Evolutionary conservation across 2,888 invertebrate species (phyloP), one percentile per base, ranked within the genome.

Genomic region (Troides helena): DNA sequence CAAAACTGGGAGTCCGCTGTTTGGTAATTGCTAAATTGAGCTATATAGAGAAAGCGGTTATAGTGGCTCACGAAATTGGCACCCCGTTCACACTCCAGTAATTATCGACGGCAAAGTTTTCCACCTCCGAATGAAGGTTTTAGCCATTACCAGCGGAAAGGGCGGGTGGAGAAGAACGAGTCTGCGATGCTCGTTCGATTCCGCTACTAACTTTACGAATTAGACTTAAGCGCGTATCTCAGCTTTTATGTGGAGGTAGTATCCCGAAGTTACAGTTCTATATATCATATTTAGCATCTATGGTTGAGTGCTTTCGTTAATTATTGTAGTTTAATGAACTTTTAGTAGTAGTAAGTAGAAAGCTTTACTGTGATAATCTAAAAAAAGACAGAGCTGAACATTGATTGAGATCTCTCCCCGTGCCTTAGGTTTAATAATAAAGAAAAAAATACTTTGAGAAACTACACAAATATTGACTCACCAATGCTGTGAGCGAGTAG

Each of bases 101-200:
- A 89, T 88, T 88, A 88, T 85, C 83, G 85, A 76, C 84, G 84
- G 81, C 73, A 76, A 89, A 89, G 85, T 89, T 89, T 85, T 80
- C 81, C 81, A 83, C 82, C 84, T 78, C 79, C 77, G 79, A 85
- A 83, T 80, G 74, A 78, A 78, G 77, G 83, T 81, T 82, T 80
- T 77, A 79, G 74, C 84, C 80, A 84, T 85, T 85, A 85, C 81
- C 79, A 77, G 79, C 78, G 78, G 76, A 81, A 46, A 81, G 81
- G 80, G 75, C 74, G 70, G 71, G 70, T 71, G 67, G 72, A 61
- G 70, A 71, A 62, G 61, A 67, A 63, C 65, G 60, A 61, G 70
- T 74, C 71, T 69, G 74, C 74, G 61, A 53, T 64, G 74, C 74
- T 73, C 73, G 70, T 76, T 76, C 72, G 74, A 73, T 72, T 76